Evolutionary conservation across 2,888 invertebrate genomes (phyloP), one percentile per base, ranked within the genome.

Genomic region (Cephus rjabovi): DNA sequence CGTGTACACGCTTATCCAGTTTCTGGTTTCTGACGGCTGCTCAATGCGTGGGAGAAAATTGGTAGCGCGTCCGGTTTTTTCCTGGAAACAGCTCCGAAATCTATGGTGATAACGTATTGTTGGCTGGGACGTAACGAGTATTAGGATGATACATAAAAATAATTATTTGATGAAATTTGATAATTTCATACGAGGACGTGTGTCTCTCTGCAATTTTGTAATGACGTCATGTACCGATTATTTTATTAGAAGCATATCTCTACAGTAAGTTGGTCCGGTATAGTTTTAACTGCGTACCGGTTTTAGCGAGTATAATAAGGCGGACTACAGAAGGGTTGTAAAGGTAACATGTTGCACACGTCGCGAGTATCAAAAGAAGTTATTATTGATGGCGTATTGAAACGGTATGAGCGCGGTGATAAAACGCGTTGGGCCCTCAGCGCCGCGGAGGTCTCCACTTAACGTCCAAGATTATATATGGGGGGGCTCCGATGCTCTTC

Each of bases 321-420:
- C 56, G 56, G 56, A 56, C 56, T 15, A 23, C 56, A 77, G 79
- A 82, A 74, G 82, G 82, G 81, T 83, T 85, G 82, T 82, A 84
- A 85, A 82, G 81, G 74, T 80, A 82, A 80, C 80, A 79, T 79
- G 82, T 83, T 78, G 84, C 83, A 83, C 85, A 83, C 83, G 84
- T 85, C 83, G 82, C 83, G 76, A 77, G 80, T 86, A 87, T 86
- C 86, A 86, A 84, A 84, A 86, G 86, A 84, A 83, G 85, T 87
- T 87, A 90, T 91, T 90, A 91, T 91, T 90, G 91, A 91, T 91
- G 90, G 91, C 86, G 90, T 90, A 91, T 91, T 90, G 91, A 91
- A 91, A 90, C 86, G 88, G 90, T 89, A 88, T 88, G 90, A 90
- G 89, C 90, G 81, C 86, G 89, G 90, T 90, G 90, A 91, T 91